These are phyloP conservation scores for Micronycteris hirsuta DNA, from an alignment of 2,113 vertebrate genomes.

Conservation along the genomic window DNA sequence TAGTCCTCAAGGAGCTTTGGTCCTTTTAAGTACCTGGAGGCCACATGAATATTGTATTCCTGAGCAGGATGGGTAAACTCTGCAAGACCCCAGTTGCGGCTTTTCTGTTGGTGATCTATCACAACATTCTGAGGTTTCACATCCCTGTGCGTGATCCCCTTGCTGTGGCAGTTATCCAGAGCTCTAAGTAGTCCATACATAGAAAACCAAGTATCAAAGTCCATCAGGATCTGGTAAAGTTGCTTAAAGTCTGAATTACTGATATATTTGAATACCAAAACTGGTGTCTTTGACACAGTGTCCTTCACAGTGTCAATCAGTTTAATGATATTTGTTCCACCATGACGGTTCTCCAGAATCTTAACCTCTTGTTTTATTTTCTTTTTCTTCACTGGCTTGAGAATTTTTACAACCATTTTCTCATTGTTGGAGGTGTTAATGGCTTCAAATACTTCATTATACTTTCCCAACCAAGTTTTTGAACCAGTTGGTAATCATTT, in stretches of 20 bases:
- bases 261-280: no score
- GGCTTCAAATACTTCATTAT: conserved; percentile 98
- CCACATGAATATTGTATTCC: conserved; percentile 98
- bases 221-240: no score
- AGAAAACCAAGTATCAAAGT: no score
- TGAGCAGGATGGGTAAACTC: conserved; percentile 99
- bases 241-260: no score
- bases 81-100: conserved; percentile 98
- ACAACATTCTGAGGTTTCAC: conserved; percentile 99
- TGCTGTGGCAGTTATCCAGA: conserved; percentile 99
- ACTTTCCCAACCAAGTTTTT: conserved; percentile 96
- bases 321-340: conserved; percentile 98
- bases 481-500: conserved; percentile 97
- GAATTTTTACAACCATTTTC: conserved; percentile 97
- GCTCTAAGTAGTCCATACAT: conserved; percentile 66
- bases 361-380: conserved; percentile 99
- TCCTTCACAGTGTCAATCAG: conserved; percentile 98
- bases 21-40: conserved; percentile 98
- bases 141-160: conserved; percentile 99
- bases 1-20: conserved; percentile 99
- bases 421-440: conserved; percentile 99
- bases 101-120: conserved; percentile 99
- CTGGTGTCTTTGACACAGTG: conserved; percentile 78
- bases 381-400: conserved; percentile 99
- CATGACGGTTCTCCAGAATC: conserved; percentile 96